Base-by-base conservation (phyloP, 2,113 vertebrate species). In the Alligator mississippiensis region DNA sequence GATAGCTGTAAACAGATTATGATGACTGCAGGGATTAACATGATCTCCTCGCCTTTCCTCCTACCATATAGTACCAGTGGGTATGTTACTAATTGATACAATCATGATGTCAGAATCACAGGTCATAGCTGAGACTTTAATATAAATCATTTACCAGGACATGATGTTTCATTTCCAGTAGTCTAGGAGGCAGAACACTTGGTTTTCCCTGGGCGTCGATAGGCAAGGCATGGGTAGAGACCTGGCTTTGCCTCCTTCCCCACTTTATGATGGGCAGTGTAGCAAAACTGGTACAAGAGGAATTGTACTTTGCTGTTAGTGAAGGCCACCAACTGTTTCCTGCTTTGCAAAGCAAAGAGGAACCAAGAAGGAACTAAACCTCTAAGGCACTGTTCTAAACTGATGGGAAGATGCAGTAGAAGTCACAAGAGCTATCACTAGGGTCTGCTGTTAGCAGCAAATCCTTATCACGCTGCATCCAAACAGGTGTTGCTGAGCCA, bases 391-490 rank as follows among this genome's bases (percentile, higher is more conserved):
- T 64, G 3, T 0, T 34, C 13, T 60, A 12, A 2, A 24, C 0
- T 3, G 68, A 64, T 82, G 57, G 58, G 82, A 64, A 70, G 88
- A 89, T 81, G 88, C 88, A 61, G 85, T 3, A 62, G 84, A 78
- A 91, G 75, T 78, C 87, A 79, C 55, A 55, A 90, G 54, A 80
- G 22, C 34, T 58, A 79, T 81, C 88, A 18, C 84, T 64, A 27
- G 60, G 62, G 64, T 64, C 0, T 0, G 76, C 70, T 94, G 84
- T 83, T 16, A 0, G 34, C 61, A 81, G 77, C 80, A 84, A 90
- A 93, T 87, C 82, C 89, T 63, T 74, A 59, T 92, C 2, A 5
- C 75, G 77, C 91, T 86, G 47, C 84, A 87, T 93, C 68, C 87
- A 68, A 80, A 75, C 68, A 54, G 11, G 55, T 84, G 61, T 76